Evolutionary conservation across 2,888 invertebrate genomes (phyloP).

Genomic region (Dorcus parallelipipedus): DNA sequence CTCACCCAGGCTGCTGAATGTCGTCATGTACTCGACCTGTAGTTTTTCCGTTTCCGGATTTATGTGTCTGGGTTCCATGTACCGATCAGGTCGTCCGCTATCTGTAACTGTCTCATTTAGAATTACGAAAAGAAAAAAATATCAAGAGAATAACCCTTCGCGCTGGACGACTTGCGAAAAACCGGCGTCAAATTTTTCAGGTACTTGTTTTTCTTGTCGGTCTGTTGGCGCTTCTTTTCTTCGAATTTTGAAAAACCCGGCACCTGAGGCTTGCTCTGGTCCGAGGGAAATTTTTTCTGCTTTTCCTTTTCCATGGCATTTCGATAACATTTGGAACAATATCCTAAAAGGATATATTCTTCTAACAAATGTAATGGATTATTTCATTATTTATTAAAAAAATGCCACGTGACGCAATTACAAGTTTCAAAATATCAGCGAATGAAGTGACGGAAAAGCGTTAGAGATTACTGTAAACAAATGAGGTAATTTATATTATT

Average conservation of each 20-base stretch:
- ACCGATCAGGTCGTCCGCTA: conserved; percentile 46
- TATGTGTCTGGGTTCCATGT: conserved; percentile 45
- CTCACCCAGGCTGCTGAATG: conserved; percentile 48
- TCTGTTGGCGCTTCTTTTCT: conserved; percentile 77
- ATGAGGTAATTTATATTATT: too few relatives aligned
- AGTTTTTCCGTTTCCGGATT: conserved; percentile 54
- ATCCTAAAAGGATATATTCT: conserved; percentile 51
- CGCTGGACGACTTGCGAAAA: conserved; percentile 67
- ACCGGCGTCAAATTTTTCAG: conserved; percentile 64
- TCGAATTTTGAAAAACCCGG: conserved; percentile 77
- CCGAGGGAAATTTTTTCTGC: conserved; percentile 47
- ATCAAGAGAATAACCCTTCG: conserved; percentile 52
- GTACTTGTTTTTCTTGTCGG: conserved; percentile 69
- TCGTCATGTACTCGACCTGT: conserved; percentile 43
- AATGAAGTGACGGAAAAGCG: too few relatives aligned
- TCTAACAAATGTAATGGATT: too few relatives aligned
- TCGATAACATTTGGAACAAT: conserved; percentile 95
- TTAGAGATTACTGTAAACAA: too few relatives aligned
- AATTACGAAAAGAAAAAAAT: too few relatives aligned
- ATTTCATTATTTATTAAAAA: too few relatives aligned
- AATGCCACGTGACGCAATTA: too few relatives aligned
- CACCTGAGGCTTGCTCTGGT: conserved; percentile 44
- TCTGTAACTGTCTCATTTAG: conserved; percentile 33
- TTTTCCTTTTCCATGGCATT: conserved; percentile 67
- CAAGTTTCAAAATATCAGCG: too few relatives aligned